These are phyloP conservation scores for Scytalopus superciliaris DNA, from an alignment of 2,113 vertebrate species.

Conservation along the genomic window DNA sequence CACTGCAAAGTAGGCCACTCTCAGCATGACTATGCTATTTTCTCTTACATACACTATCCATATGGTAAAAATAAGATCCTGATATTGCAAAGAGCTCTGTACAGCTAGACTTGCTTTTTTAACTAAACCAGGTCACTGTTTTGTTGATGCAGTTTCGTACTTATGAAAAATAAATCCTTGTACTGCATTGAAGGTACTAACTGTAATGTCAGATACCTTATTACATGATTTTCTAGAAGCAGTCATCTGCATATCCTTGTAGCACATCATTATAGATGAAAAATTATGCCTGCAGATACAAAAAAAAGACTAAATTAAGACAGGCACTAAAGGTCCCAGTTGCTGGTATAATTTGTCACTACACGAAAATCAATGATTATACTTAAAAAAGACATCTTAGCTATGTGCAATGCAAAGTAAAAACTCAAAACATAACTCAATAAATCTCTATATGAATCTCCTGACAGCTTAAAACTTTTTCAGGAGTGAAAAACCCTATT, in stretches of 20 bases:
- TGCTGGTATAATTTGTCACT: not conserved
- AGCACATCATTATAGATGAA: not conserved
- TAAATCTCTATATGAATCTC: not conserved
- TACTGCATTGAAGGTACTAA: not conserved
- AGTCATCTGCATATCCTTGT: not conserved
- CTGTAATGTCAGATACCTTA: not conserved
- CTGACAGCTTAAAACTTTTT: not conserved
- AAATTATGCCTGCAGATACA: not conserved
- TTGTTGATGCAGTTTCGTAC: not conserved
- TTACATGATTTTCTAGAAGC: not conserved
- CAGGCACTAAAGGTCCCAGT: not conserved
- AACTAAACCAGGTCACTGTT: constrained; percentile 7
- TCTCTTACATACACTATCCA: not conserved
- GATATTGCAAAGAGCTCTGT: not conserved
- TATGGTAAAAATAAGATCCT: constrained; percentile 8
- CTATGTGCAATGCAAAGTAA: not conserved
- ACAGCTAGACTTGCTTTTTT: not conserved
- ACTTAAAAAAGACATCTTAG: not conserved
- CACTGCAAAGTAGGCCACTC: constrained; percentile 10
- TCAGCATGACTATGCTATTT: constrained; percentile 22
- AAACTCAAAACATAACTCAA: not conserved
- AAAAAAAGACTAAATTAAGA: not conserved
- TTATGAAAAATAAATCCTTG: not conserved
- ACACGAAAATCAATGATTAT: not conserved
- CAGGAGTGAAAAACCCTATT: not conserved